phyloP scores from a whole-genome alignment of 1,140 invertebrate genomes.

The Aphelinus certus region DNA sequence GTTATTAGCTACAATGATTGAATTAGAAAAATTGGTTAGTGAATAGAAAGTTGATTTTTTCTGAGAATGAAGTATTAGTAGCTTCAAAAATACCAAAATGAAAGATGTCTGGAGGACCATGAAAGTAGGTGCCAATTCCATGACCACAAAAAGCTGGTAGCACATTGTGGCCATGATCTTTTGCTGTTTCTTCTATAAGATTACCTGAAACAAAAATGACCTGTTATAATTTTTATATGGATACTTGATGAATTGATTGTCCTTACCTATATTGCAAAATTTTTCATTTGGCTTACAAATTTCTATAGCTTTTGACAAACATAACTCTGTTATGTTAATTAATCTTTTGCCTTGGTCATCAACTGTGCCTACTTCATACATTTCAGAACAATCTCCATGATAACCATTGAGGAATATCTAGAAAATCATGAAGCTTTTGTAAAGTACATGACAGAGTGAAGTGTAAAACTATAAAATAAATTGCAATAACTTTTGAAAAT shows the following conservation, averaged over 20 bases:
- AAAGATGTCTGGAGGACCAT: conserved; percentile 89
- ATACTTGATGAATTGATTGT: conserved; percentile 13
- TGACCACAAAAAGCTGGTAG: conserved; percentile 88
- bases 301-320: conserved; percentile 77
- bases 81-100: conserved; percentile 71
- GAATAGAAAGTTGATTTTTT: conserved; percentile 2
- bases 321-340: conserved; percentile 76
- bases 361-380: conserved; percentile 84
- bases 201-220: conserved; percentile 56
- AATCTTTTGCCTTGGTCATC: conserved; percentile 78
- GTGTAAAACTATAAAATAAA: background rate
- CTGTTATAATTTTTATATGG: conserved; percentile 21
- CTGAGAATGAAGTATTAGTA: background rate
- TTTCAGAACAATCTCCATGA: conserved; percentile 93
- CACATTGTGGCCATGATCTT: conserved; percentile 72
- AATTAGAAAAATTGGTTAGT: conserved; percentile 36
- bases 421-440: too few relatives aligned
- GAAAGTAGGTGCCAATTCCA: conserved; percentile 92
- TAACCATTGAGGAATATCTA: conserved; percentile 86
- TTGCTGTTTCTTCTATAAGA: conserved; percentile 73
- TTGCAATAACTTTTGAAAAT: background rate
- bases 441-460: background rate
- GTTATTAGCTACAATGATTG: conserved; percentile 70
- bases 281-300: conserved; percentile 80
- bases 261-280: conserved; percentile 80